Evolutionary conservation across 2,888 invertebrate species (phyloP).

Genomic region (Hyposoter didymator): DNA sequence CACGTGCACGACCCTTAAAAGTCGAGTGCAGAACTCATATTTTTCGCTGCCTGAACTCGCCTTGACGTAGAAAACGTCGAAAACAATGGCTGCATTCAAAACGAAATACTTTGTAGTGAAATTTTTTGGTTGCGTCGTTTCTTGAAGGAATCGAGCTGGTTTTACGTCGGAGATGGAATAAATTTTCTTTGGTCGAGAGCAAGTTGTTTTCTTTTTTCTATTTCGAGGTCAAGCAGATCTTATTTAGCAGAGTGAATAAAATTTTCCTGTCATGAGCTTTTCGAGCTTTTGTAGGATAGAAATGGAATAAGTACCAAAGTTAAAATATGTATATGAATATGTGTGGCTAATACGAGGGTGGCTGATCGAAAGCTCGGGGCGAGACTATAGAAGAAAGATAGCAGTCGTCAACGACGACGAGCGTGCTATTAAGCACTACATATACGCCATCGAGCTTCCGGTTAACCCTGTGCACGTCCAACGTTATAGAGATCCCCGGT

Average conservation of each 20-base stretch:
- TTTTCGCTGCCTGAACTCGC: not conserved
- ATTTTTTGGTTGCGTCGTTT: not conserved
- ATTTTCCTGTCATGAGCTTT: not conserved
- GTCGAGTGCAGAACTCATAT: not conserved
- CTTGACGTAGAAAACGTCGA: not conserved
- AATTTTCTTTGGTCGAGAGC: not conserved
- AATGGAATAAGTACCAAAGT: slow-evolving; percentile 20
- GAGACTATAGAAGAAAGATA: slow-evolving; percentile 42
- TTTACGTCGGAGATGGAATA: not conserved
- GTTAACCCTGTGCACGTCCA: slow-evolving; percentile 20
- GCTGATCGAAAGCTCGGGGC: slow-evolving; percentile 37
- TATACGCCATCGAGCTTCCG: slow-evolving; percentile 6
- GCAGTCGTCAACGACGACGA: slow-evolving; percentile 34
- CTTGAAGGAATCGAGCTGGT: not conserved
- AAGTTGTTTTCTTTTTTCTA: not conserved
- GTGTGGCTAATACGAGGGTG: not conserved
- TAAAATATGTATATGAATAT: slow-evolving; percentile 18
- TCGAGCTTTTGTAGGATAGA: not conserved
- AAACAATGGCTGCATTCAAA: not conserved
- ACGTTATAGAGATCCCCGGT: slow-evolving; percentile 28
- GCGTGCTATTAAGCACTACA: slow-evolving; percentile 31
- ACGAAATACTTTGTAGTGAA: not conserved
- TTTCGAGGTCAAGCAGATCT: not conserved
- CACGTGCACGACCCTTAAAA: slow-evolving; percentile 23
- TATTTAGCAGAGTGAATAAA: not conserved